These are phyloP conservation scores for Chloropsis cyanopogon DNA, from an alignment of 2,113 vertebrate species.

Conservation along the genomic window DNA sequence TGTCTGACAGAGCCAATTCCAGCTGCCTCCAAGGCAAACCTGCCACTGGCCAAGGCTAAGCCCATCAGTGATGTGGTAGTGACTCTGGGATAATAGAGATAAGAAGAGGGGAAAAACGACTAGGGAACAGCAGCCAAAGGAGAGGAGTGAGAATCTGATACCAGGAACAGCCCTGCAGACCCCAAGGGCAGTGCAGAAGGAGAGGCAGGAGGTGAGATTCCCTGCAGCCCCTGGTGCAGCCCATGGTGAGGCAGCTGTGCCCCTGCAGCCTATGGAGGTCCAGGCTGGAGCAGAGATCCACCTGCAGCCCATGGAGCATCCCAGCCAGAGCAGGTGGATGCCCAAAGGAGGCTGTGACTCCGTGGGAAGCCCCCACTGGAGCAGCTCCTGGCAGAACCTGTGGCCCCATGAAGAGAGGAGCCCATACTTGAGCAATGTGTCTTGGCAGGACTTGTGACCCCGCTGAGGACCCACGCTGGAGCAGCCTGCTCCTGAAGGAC, in stretches of 20 bases:
- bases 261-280: neutral
- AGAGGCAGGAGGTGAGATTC: neutral
- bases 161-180: neutral
- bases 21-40: neutral
- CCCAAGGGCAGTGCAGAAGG: neutral
- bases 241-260: neutral
- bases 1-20: neutral
- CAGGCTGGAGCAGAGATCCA: neutral
- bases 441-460: neutral
- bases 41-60: neutral
- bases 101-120: neutral
- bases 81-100: neutral
- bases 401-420: neutral
- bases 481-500: neutral
- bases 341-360: neutral
- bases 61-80: neutral
- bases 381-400: neutral
- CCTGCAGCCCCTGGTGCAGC: neutral
- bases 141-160: neutral
- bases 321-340: neutral
- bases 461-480: accelerated
- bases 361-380: neutral
- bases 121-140: neutral
- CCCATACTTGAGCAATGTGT: neutral
- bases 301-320: neutral